phyloP scores from a whole-genome alignment of 1,140 invertebrate genomes.

The Drosophila erecta region DNA sequence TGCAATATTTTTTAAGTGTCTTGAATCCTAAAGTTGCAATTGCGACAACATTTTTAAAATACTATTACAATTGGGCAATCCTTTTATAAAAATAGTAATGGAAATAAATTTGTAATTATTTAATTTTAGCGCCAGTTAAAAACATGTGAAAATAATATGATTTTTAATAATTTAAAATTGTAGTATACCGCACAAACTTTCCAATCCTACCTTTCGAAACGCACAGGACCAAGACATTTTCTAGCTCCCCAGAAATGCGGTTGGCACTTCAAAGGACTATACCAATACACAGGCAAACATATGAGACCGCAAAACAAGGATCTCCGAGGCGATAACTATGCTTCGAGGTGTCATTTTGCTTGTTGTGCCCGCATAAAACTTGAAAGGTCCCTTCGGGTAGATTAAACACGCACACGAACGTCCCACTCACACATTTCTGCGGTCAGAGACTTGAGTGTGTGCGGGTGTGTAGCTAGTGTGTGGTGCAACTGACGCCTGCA shows the following conservation, averaged over 20 bases:
- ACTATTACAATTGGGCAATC: no score
- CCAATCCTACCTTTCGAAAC: slow-evolving; percentile 11
- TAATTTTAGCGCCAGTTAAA: no score
- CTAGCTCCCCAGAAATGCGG: slow-evolving; percentile 46
- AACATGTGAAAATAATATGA: no score
- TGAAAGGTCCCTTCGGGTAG: slow-evolving; percentile 73
- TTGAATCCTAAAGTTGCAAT: no score
- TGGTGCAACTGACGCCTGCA: slow-evolving; percentile 58
- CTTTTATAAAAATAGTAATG: no score
- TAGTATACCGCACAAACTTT: not conserved
- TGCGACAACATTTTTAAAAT: no score
- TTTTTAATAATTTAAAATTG: no score
- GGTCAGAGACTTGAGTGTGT: slow-evolving; percentile 49
- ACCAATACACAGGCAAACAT: slow-evolving; percentile 16
- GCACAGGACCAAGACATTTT: slow-evolving; percentile 48
- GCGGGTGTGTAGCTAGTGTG: slow-evolving; percentile 48
- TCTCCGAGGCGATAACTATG: slow-evolving; percentile 50
- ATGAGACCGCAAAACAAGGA: slow-evolving; percentile 35
- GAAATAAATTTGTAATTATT: no score
- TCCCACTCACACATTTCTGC: slow-evolving; percentile 22
- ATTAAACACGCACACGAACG: slow-evolving; percentile 73
- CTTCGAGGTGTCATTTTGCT: slow-evolving; percentile 51
- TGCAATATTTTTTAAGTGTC: not conserved
- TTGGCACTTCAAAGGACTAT: slow-evolving; percentile 40
- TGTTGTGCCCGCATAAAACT: slow-evolving; percentile 69